phyloP scores from a whole-genome alignment of 2,888 invertebrate genomes.

The Miltochrista miniata region DNA sequence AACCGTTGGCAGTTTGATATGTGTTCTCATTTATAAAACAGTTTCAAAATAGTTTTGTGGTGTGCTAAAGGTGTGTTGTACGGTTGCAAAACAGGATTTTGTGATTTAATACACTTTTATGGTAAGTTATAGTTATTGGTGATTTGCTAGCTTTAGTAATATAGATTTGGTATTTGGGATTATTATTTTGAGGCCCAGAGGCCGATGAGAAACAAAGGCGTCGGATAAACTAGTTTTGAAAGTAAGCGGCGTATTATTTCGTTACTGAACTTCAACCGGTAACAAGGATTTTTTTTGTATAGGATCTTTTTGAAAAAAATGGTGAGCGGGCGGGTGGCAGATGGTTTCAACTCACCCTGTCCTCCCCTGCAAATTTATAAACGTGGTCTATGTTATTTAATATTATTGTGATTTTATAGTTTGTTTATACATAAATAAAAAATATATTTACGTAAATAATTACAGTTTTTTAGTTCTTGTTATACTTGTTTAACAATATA shows the following conservation, averaged over 20 bases:
- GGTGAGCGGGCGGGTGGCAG: slow-evolving; percentile 2
- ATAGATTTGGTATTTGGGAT: slow-evolving; percentile 14
- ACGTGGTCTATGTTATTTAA: background rate
- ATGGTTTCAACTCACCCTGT: background rate
- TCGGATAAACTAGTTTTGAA: slow-evolving; percentile 64
- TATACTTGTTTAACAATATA: no score
- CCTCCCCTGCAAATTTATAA: no score
- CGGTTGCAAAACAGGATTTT: slow-evolving; percentile 59
- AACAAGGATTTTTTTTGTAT: slow-evolving; percentile 48
- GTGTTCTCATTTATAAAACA: slow-evolving; percentile 38
- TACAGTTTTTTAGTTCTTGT: no score
- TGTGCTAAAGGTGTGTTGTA: slow-evolving; percentile 57
- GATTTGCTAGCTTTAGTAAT: slow-evolving; percentile 16
- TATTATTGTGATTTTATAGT: no score
- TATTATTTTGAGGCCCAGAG: slow-evolving; percentile 26
- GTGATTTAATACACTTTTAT: slow-evolving; percentile 50
- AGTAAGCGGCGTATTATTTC: slow-evolving; percentile 54
- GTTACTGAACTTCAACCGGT: slow-evolving; percentile 36
- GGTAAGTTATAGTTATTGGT: slow-evolving; percentile 52
- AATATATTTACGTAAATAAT: no score
- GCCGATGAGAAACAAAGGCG: slow-evolving; percentile 59
- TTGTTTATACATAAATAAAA: no score
- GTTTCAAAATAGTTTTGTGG: slow-evolving; percentile 54
- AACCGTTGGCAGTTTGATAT: slow-evolving; percentile 35
- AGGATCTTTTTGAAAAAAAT: slow-evolving; percentile 42